Evolutionary conservation across 1,140 invertebrate genomes (phyloP), one percentile per base, ranked within the genome.

Genomic region (Euglossa dilemma): DNA sequence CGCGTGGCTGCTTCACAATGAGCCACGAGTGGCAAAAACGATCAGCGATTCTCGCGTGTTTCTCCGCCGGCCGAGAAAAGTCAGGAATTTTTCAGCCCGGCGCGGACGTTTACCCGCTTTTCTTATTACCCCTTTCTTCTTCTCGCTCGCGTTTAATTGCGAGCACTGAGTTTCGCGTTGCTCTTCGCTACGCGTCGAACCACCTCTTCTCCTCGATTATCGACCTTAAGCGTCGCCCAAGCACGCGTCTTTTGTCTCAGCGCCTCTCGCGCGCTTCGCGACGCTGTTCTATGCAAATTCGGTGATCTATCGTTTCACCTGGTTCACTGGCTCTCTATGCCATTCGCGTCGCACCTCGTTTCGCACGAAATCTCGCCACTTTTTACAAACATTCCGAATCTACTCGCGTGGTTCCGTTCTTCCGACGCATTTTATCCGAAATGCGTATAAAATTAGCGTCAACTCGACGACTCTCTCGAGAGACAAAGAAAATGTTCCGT

Each of bases 21-120:
- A 66, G 28, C 73, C 43, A 66, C 63, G 80, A 81, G 80, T 67
- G 36, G 47, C 56, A 81, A 73, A 74, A 63, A 75, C 28, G 16
- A 54, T 54, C 23, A n/a, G 43, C 67, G 69, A 73, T 79, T 52
- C 69, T 63, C 45, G 43, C 52, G 64, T 45, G 43, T 54, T 25
- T 56, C 18, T 12, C 36, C 36, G 57, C 5, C 57, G 16, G n/a
- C 23, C 16, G 52, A 67, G 20, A 50, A n/a, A 50, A 59, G 45
- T 14, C 6, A 57, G 23, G 54, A 23, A 16, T 45, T 43, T 57
- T 57, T 73, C 23, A 7, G n/a, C n/a, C n/a, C n/a, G n/a, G n/a
- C n/a, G n/a, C n/a, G n/a, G n/a, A n/a, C 14, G n/a, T 23, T 57
- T 43, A 43, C n/a, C 1, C 4, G 23, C 3, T 25, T 52, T 12